These are phyloP conservation scores for Conger conger DNA, from an alignment of 2,113 vertebrate genomes.

Conservation along the genomic window DNA sequence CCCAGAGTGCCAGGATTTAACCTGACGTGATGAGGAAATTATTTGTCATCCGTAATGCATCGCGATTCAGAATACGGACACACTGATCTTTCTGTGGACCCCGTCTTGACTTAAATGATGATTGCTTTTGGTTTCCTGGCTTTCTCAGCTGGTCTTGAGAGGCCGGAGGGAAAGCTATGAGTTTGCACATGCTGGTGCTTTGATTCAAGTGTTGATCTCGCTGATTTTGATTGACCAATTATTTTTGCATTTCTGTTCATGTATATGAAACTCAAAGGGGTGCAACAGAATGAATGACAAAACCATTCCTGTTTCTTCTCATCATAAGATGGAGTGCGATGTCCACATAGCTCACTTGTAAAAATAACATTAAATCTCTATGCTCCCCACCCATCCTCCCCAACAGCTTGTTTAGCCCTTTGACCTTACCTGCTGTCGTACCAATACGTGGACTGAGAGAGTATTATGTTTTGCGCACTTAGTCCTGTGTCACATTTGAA, in stretches of 20 bases:
- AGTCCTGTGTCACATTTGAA: not conserved
- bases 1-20: constrained; percentile 33
- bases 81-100: constrained; percentile 33
- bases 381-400: not conserved
- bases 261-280: too few species aligned
- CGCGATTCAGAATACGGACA: constrained; percentile 31
- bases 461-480: not conserved
- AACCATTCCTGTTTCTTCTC: too few species aligned
- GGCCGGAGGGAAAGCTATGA: not conserved
- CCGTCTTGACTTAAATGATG: constrained; percentile 15
- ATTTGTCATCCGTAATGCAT: constrained; percentile 45
- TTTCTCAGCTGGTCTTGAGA: not conserved
- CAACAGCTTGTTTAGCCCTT: not conserved
- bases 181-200: too few species aligned
- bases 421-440: not conserved
- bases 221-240: too few species aligned
- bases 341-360: not conserved
- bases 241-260: too few species aligned
- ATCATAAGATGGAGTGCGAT: too few species aligned
- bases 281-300: too few species aligned
- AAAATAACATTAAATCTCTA: not conserved
- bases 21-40: constrained; percentile 41
- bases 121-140: not conserved
- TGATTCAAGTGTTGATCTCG: too few species aligned
- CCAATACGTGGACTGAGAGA: too few species aligned